Evolutionary conservation across 2,888 invertebrate genomes (phyloP).

Genomic region (Neria commutata): DNA sequence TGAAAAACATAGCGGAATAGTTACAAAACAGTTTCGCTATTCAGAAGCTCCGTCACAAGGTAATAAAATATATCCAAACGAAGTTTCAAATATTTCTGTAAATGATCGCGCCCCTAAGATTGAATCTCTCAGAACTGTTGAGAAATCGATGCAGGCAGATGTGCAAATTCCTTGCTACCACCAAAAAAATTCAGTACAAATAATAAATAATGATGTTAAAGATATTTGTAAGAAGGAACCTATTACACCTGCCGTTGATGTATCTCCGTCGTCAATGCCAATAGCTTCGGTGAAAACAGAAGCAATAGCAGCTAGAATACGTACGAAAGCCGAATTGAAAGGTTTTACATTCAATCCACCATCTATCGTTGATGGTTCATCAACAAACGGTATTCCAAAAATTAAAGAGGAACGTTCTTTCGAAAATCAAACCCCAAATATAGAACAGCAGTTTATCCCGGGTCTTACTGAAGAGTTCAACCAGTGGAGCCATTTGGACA

Average conservation of each 20-base stretch:
- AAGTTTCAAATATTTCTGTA: slow-evolving; percentile 45
- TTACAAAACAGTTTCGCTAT: slow-evolving; percentile 38
- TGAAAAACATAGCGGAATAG: slow-evolving; percentile 16
- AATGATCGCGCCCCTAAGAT: slow-evolving; percentile 34
- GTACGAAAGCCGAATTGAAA: slow-evolving; percentile 87
- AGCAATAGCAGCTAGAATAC: slow-evolving; percentile 71
- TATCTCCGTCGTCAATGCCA: slow-evolving; percentile 10
- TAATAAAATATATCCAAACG: slow-evolving; percentile 30
- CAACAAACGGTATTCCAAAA: background rate
- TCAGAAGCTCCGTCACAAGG: slow-evolving; percentile 19
- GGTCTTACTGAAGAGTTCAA: slow-evolving; percentile 36
- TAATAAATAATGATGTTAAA: slow-evolving; percentile 9
- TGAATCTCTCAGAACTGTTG: background rate
- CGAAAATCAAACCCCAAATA: background rate
- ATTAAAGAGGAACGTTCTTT: background rate
- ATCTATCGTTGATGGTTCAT: slow-evolving; percentile 25
- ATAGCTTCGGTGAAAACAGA: slow-evolving; percentile 37
- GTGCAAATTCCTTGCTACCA: background rate
- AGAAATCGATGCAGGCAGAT: background rate
- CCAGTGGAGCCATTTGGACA: slow-evolving; percentile 39
- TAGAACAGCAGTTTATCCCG: slow-evolving; percentile 20
- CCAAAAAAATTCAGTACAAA: background rate
- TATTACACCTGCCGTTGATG: slow-evolving; percentile 27
- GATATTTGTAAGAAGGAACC: slow-evolving; percentile 36
- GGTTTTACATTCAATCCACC: slow-evolving; percentile 59